Conservation (phyloP, 2,113 vertebrate species). For the Nesoenas mayeri region DNA sequence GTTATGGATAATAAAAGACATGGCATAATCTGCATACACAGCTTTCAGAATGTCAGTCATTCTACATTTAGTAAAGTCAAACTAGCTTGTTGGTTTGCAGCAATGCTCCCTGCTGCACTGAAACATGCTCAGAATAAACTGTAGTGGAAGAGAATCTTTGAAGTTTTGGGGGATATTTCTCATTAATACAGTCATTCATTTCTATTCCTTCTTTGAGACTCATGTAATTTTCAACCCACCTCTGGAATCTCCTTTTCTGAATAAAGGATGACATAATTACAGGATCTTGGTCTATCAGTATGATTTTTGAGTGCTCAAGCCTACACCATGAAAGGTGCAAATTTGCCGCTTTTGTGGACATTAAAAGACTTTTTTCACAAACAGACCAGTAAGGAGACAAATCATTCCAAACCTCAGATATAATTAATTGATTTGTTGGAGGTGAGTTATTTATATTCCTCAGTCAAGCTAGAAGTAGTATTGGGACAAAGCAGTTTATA, state of each 20-base stretch:
- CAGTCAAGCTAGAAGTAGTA: not conserved
- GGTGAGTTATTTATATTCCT: not conserved
- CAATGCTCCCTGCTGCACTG: conserved; percentile 35
- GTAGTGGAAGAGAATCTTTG: not conserved
- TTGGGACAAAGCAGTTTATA: not conserved
- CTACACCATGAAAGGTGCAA: not conserved
- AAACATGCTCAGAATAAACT: conserved; percentile 58
- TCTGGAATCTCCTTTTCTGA: not conserved
- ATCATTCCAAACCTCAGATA: not conserved
- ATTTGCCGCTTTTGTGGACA: not conserved
- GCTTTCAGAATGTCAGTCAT: conserved; percentile 25
- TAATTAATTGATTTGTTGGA: not conserved
- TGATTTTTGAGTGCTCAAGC: not conserved
- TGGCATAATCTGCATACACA: not conserved
- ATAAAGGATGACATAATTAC: not conserved
- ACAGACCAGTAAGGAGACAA: not conserved
- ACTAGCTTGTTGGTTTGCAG: not conserved
- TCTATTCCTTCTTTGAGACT: not conserved
- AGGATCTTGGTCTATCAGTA: not conserved
- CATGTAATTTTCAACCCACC: not conserved
- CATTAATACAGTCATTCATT: not conserved
- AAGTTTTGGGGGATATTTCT: not conserved
- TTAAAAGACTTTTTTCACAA: not conserved
- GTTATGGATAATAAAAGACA: not conserved
- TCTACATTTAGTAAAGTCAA: not conserved